Base-by-base conservation (phyloP, 2,888 invertebrate species). In the Agelastica alni region DNA sequence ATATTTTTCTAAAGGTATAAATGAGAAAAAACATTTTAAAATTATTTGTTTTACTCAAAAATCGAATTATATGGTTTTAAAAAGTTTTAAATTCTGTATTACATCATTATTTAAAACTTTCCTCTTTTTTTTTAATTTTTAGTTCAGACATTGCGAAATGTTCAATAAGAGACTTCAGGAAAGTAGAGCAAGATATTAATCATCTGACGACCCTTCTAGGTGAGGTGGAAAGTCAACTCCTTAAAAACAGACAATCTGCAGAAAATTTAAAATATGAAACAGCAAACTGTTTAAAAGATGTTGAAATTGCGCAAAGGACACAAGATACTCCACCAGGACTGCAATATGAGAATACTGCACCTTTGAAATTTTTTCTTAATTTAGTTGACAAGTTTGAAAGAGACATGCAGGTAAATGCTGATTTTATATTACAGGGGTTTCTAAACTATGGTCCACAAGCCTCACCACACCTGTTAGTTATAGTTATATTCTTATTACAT, bases 291-390 rank as follows among this genome's bases (percentile, higher is more conserved):
- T 78, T 89, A 51, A 86, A 88, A 69, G 82, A 86, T 67, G 84
- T 87, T 6, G 90, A 91, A 77, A 88, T 90, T 80, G 87, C 89
- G 0, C 89, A 89, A 67, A 80, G 88, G 60, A 90, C 89, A 0
- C 87, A 88, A 64, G 89, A 90, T 65, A 88, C 86, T 1, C 88
- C 90, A 0, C 80, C 85, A 0, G 88, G 88, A 1, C 75, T 90
- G 34, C 90, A 90, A 70, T 87, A 86, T 69, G 90, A 90, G 70
- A 89, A 90, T 68, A 82, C 80, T 18, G 85, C 86, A 1, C 89
- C 90, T 0, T 78, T 86, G 45, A 81, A 85, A 64, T 90, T 86
- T 70, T 90, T 90, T 67, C 81, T 85, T 55, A 83, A 83, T 60
- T 74, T 90, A 41, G 84, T 86, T 1, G 83, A 85, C 51, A 81